phyloP scores from a whole-genome alignment of 2,888 invertebrate species.

The Trisateles emortualis region DNA sequence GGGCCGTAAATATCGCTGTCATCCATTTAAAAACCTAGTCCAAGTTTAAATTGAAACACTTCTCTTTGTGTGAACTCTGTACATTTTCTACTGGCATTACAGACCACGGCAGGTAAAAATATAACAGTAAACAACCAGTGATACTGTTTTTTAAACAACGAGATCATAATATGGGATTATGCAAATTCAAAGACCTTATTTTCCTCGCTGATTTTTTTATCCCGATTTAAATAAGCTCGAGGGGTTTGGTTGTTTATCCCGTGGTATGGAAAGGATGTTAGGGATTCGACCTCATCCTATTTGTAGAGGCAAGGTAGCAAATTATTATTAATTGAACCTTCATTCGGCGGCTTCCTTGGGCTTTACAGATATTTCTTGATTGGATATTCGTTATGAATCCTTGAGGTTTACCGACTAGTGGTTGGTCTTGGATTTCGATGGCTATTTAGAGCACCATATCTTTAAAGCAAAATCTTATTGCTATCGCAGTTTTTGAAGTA shows the following conservation, averaged over 20 bases:
- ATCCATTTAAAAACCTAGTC: conserved; percentile 26
- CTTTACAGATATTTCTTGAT: too few relatives aligned
- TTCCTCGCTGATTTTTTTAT: conserved; percentile 47
- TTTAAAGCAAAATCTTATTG: too few relatives aligned
- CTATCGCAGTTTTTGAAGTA: too few relatives aligned
- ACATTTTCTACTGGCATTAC: conserved; percentile 16
- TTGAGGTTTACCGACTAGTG: too few relatives aligned
- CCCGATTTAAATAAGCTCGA: conserved; percentile 51
- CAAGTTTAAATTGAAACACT: conserved; percentile 42
- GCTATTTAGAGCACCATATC: too few relatives aligned
- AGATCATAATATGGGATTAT: conserved; percentile 48
- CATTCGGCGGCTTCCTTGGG: too few relatives aligned
- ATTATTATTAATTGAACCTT: conserved; percentile 54
- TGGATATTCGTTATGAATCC: too few relatives aligned
- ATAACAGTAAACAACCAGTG: conserved; percentile 20
- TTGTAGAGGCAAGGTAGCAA: conserved; percentile 39
- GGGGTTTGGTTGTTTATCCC: conserved; percentile 48
- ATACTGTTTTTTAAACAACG: conserved; percentile 34
- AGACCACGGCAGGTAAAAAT: conserved; percentile 20
- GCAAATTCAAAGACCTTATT: conserved; percentile 57
- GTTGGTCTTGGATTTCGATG: too few relatives aligned
- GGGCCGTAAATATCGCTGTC: conserved; percentile 11
- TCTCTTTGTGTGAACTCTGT: conserved; percentile 14
- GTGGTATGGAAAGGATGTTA: conserved; percentile 47
- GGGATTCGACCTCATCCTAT: conserved; percentile 47